phyloP scores from a whole-genome alignment of 1,140 invertebrate genomes.

The Drosophila mayri region DNA sequence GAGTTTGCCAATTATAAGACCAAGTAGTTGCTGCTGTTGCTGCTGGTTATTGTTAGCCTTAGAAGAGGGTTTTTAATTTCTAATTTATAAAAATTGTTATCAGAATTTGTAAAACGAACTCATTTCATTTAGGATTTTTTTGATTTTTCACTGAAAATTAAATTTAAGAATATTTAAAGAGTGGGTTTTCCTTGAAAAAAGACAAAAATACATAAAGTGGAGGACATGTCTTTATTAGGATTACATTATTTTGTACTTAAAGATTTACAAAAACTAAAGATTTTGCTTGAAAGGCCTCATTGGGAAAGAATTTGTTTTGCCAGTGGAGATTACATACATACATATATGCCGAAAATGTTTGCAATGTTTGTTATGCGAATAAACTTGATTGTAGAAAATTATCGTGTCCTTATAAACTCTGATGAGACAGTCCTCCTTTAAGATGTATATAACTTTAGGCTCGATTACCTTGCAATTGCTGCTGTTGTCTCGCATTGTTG shows the following conservation, averaged over 20 bases:
- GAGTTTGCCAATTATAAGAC: slow-evolving; percentile 42
- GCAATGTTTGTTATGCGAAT: not conserved
- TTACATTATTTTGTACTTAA: not conserved
- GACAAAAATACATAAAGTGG: not conserved
- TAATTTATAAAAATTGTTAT: not conserved
- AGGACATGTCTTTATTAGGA: not conserved
- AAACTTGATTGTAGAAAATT: not conserved
- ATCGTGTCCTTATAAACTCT: not conserved
- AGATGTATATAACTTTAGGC: not conserved
- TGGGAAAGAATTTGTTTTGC: not conserved
- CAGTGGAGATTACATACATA: not conserved
- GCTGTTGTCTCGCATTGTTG: no score
- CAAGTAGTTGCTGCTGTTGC: slow-evolving; percentile 18
- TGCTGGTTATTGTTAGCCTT: not conserved
- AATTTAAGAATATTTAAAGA: not conserved
- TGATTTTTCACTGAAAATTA: not conserved
- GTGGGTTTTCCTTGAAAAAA: no score
- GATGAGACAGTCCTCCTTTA: not conserved
- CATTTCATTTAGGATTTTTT: not conserved
- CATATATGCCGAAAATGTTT: not conserved
- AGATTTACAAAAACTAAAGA: not conserved
- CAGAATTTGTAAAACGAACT: not conserved
- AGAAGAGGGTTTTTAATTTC: not conserved
- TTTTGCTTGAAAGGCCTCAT: not conserved
- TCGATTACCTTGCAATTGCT: not conserved